These are phyloP conservation scores for Toxostoma redivivum DNA, from an alignment of 2,113 vertebrate genomes.

Conservation along the genomic window DNA sequence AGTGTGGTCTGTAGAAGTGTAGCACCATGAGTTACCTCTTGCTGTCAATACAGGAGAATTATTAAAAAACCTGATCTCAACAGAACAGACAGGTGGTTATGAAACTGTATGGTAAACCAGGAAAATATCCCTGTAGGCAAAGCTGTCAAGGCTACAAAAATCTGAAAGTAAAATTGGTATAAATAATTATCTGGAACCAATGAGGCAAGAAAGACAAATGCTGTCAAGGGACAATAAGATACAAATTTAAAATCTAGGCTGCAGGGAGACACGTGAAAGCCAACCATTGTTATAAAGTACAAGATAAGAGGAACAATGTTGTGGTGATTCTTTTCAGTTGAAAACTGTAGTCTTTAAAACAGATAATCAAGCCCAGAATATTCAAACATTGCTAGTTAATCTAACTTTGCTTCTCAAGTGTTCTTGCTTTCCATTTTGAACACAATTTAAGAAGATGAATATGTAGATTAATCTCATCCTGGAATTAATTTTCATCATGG, in stretches of 20 bases:
- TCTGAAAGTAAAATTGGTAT: slow-evolving; percentile 55
- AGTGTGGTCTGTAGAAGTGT: not conserved
- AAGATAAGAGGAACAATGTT: not conserved
- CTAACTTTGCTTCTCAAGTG: not conserved
- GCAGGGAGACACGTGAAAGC: not conserved
- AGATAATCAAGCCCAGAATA: slow-evolving; percentile 1
- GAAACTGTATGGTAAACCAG: not conserved
- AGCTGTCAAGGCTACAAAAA: slow-evolving; percentile 19
- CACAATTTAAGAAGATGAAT: not conserved
- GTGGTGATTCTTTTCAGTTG: not conserved
- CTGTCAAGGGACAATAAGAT: not conserved
- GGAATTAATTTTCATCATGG: slow-evolving; percentile 37
- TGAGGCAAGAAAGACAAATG: slow-evolving; percentile 20
- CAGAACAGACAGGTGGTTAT: not conserved
- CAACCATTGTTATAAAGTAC: not conserved
- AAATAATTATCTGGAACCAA: slow-evolving; percentile 53
- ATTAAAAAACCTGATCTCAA: not conserved
- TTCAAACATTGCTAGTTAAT: slow-evolving; percentile 1
- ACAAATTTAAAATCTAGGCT: not conserved
- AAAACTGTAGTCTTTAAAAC: not conserved
- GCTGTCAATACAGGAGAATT: not conserved
- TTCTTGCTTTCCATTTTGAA: not conserved
- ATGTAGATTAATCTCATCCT: slow-evolving; percentile 28
- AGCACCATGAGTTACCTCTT: not conserved
- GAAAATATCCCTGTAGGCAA: slow-evolving; percentile 4